Base-by-base conservation (phyloP, 2,888 invertebrate genomes). In the Drosophila pseudotakahashii region DNA sequence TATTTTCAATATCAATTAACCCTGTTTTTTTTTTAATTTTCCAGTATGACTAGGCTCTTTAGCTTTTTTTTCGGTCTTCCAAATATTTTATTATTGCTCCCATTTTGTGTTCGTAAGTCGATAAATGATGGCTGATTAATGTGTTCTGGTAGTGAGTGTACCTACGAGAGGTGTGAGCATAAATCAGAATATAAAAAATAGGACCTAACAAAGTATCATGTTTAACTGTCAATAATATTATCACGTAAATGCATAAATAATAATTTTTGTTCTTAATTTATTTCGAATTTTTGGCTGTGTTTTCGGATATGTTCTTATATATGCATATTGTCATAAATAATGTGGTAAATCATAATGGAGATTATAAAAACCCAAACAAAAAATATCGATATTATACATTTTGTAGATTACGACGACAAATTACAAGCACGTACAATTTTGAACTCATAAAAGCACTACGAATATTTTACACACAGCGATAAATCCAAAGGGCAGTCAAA, bases 361-460 rank as follows among this genome's bases (percentile, higher is more conserved):
- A 53, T 7, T 30, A 30, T 19, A 53, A 32, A 39, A 53, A 41
- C 54, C 19, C 53, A 59, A 54, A 54, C 54, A 62, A 39, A 55
- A 58, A 44, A 50, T 67, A 44, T n/a, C 23, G 32, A 23, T 26
- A 42, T 67, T 44, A 57, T 57, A 39, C 19, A 51, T 32, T 59
- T 58, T 41, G 14, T 68, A 58, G 39, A 59, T 68, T 58, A 68
- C 51, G 68, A 59, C 68, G 68, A 58, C 51, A 59, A 59, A 59
- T 59, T 68, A 68, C 68, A 67, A 52, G 51, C 59, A 68, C 58
- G 39, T 41, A 41, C 58, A 58, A 67, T 51, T 59, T 67, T 45
- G 45, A 60, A 57, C 57, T 66, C 23, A 57, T 66, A 57, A 44
- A 67, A 58, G 67, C 67, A 68, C 60, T 69, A 69, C 68, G 60